Evolutionary conservation across 1,140 invertebrate genomes (phyloP), one percentile per base, ranked within the genome.

Genomic region (Drosophila simulans): DNA sequence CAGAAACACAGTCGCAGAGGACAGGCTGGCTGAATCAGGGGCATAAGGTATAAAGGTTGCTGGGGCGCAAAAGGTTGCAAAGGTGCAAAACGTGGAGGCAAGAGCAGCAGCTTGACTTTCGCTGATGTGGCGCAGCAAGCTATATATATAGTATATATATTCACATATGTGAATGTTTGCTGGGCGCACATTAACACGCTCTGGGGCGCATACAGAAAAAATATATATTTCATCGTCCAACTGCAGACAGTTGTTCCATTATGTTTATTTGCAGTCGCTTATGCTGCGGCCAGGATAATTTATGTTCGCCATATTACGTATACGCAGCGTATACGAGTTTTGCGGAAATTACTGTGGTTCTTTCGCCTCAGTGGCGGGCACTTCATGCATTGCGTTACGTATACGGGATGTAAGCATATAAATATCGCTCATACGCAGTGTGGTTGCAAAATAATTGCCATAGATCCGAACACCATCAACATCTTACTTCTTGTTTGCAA

Each of bases 231-330:
- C 39, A 62, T 27, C 59, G 46, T 27, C n/a, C 27, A 48, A 71
- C 43, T 77, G 49, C 78, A 73, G 53, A 74, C 71, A 73, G 68
- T 70, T 71, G 64, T 71, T 71, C 65, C 68, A 71, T 71, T 71
- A 71, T 70, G 68, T 70, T 71, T 65, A 71, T 71, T 75, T 75
- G 59, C 45, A 56, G 60, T 43, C 72, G 64, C 63, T 77, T 77
- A 75, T 75, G 72, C 71, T 68, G 73, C 37, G 68, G 68, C 66
- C 66, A 37, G 48, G 34, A 69, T 76, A 77, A 85, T 86, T 85
- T 83, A 83, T 79, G 58, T 69, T 76, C 43, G 39, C 56, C 57
- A 77, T 60, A 80, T 70, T 77, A 79, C 83, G 79, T 82, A 76
- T 79, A 58, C 60, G 79, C 75, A 71, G 77, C 58, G 62, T 37